phyloP scores from a whole-genome alignment of 1,140 invertebrate species.

The Temnothorax curvispinosus region DNA sequence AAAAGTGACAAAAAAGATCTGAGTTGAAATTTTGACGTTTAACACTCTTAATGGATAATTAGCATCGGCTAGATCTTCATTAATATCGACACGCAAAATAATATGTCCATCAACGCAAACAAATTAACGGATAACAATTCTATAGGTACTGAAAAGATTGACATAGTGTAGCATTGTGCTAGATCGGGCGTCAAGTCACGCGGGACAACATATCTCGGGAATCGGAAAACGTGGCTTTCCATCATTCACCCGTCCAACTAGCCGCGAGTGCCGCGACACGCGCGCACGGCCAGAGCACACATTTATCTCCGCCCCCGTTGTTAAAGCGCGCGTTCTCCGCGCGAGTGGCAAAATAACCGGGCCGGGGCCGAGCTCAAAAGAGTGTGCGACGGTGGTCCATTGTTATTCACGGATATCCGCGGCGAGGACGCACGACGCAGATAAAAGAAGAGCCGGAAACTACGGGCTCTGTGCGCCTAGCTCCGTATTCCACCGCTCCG shows the following conservation, averaged over 20 bases:
- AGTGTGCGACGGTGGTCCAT: conserved; percentile 35
- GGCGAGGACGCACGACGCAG: conserved; percentile 24
- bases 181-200: conserved; percentile 7
- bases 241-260: conserved; percentile 46
- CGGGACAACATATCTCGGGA: conserved; percentile 26
- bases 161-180: conserved; percentile 10
- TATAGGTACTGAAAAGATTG: conserved; percentile 16
- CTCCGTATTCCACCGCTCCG: conserved; percentile 58
- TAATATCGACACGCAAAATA: not conserved
- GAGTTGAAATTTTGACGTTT: not conserved
- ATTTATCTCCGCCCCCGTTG: conserved; percentile 50
- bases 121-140: not conserved
- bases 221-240: conserved; percentile 49
- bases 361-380: conserved; percentile 29
- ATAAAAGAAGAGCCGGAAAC: conserved; percentile 67
- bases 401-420: conserved; percentile 61
- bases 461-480: conserved; percentile 11
- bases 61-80: not conserved
- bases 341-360: conserved; percentile 64
- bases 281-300: not conserved
- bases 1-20: not conserved
- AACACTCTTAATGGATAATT: not conserved
- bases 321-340: conserved; percentile 36
- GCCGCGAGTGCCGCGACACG: too few relatives aligned
- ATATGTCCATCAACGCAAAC: not conserved